Evolutionary conservation across 2,888 invertebrate genomes (phyloP), one percentile per base, ranked within the genome.

Genomic region (Cistogaster globosa): DNA sequence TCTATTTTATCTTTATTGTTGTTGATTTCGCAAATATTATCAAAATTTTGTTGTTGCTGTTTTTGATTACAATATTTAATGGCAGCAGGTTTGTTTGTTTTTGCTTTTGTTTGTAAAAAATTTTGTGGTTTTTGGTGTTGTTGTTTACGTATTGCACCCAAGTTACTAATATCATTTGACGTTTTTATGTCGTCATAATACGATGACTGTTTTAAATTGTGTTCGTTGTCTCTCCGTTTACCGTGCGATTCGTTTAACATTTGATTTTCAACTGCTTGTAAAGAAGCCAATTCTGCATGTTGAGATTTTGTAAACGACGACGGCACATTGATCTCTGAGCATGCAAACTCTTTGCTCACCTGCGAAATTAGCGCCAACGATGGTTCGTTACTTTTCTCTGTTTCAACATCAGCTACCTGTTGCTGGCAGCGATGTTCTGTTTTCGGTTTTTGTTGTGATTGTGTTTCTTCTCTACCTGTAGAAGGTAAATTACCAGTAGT

Each of bases 201-300:
- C 42, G 69, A 69, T 78, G 69, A 69, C 51, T 78, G 78, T 62
- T 12, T 3, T 55, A 63, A 55, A 63, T n/a, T 20, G 9, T 63
- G 62, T 7, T 74, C 72, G 65, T 14, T 12, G 74, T 78, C 58
- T 69, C 58, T 65, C 62, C 78, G 82, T 60, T 71, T 75, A 65
- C 36, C 87, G 75, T 88, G 91, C 90, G 88, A 87, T 88, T 89
- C 91, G 90, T 89, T 90, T 90, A 91, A 91, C 91, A 91, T 90
- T 89, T 91, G 90, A 90, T 90, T 90, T 90, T 89, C 89, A 88
- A 91, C 90, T 65, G 84, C 42, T 74, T 76, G 83, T 74, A 81
- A 67, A 38, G 55, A 68, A 45, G 36, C 11, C 67, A 12, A 71
- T 69, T 82, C 83, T 78, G 83, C 75, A 68, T 72, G 71, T 71